Conservation (phyloP, 2,888 invertebrate genomes). For the Embidobia sp. region DNA sequence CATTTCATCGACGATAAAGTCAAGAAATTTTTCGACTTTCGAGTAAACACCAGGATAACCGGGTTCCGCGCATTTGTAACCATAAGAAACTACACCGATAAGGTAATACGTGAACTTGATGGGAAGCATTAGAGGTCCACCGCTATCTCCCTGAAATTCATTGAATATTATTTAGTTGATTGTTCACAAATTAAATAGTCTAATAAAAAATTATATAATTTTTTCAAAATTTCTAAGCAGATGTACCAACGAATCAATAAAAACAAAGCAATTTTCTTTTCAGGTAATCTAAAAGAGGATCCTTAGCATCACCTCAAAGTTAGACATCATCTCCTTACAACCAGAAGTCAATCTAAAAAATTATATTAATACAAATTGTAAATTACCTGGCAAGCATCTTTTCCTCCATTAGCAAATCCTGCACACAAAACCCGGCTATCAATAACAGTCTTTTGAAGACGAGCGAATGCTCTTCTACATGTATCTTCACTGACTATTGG, state of each 20-base stretch:
- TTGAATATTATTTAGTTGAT: neutral
- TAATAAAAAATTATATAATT: too few species aligned
- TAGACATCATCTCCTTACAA: too few species aligned
- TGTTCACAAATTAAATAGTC: too few species aligned
- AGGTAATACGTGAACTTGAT: conserved; percentile 79
- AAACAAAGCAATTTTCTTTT: neutral
- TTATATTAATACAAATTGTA: neutral
- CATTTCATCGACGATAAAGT: conserved; percentile 66
- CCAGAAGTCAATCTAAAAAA: neutral
- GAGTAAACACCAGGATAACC: conserved; percentile 85
- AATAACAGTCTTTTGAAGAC: conserved; percentile 83
- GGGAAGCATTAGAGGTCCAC: conserved; percentile 89
- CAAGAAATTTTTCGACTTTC: conserved; percentile 66
- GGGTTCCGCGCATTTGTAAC: conserved; percentile 84
- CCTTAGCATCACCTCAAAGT: too few species aligned
- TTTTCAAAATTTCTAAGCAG: neutral
- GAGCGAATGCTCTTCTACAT: conserved; percentile 84
- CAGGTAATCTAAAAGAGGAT: too few species aligned
- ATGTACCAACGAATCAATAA: neutral
- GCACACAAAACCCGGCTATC: conserved; percentile 88
- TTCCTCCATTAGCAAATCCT: conserved; percentile 85
- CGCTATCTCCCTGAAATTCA: conserved; percentile 85
- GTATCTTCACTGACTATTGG: conserved; percentile 85
- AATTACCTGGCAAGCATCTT: conserved; percentile 87
- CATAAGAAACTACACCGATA: conserved; percentile 87